phyloP scores from a whole-genome alignment of 2,888 invertebrate genomes.

The Acanthacorydalis orientalis region DNA sequence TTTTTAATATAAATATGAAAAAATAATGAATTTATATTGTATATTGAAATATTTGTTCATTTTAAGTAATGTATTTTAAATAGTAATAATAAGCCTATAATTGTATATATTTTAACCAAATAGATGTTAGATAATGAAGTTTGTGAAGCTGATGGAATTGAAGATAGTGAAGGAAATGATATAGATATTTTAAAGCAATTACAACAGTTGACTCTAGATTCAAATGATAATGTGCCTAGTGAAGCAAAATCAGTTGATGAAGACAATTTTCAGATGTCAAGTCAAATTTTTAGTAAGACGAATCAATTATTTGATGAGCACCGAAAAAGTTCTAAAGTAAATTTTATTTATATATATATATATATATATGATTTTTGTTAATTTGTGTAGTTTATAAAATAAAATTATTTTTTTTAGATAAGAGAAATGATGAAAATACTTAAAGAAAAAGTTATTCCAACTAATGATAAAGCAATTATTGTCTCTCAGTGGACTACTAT shows the following conservation, averaged over 20 bases:
- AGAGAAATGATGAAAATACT: conserved; percentile 38
- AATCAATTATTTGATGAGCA: conserved; percentile 54
- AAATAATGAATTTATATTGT: no score
- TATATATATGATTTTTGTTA: background rate
- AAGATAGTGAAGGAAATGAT: conserved; percentile 25
- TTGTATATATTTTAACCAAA: conserved; percentile 1
- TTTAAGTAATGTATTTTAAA: no score
- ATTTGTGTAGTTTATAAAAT: background rate
- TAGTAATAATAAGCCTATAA: background rate
- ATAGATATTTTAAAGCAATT: conserved; percentile 46
- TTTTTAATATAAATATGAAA: no score
- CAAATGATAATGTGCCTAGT: conserved; percentile 17
- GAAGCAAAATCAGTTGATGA: conserved; percentile 13
- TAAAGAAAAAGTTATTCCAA: conserved; percentile 30
- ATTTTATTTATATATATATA: conserved; percentile 9
- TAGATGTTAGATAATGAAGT: conserved; percentile 33
- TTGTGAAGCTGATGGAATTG: conserved; percentile 18
- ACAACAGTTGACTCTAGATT: conserved; percentile 38
- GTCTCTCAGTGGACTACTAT: conserved; percentile 90
- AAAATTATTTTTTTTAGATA: conserved; percentile 23
- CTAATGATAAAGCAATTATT: conserved; percentile 58
- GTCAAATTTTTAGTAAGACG: conserved; percentile 41
- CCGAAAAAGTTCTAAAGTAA: conserved; percentile 45
- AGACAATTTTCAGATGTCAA: conserved; percentile 35
- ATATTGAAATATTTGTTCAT: no score